Conservation (phyloP, 2,888 invertebrate species). For the Euzophera pinguis region DNA sequence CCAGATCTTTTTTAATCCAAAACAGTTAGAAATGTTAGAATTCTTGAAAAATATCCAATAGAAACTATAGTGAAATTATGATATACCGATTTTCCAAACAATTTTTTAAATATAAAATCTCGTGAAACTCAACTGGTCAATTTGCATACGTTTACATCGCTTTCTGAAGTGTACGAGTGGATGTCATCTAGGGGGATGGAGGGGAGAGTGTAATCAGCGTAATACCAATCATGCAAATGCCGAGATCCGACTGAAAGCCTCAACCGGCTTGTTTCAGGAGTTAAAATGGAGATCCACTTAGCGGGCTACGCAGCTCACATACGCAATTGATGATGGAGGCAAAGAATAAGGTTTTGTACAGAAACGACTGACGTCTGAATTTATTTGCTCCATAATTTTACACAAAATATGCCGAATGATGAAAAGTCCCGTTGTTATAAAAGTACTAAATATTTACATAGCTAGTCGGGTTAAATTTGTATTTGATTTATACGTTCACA, state of each 20-base stretch:
- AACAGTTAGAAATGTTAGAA: no score
- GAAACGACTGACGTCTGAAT: background rate
- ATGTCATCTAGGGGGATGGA: slow-evolving; percentile 28
- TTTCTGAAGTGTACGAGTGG: slow-evolving; percentile 43
- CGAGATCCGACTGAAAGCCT: slow-evolving; percentile 78
- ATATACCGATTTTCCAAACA: no score
- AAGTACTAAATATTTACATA: no score
- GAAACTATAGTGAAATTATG: no score
- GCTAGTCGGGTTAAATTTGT: no score
- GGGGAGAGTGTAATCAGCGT: slow-evolving; percentile 63
- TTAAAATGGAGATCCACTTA: slow-evolving; percentile 80
- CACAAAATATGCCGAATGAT: no score
- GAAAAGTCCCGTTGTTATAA: no score
- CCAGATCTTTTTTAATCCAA: no score
- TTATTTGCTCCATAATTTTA: no score
- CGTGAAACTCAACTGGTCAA: slow-evolving; percentile 49
- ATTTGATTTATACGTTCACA: no score
- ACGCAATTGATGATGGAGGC: slow-evolving; percentile 65
- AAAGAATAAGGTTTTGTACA: slow-evolving; percentile 35
- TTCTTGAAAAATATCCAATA: no score
- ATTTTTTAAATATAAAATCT: slow-evolving; percentile 13
- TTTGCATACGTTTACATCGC: slow-evolving; percentile 67
- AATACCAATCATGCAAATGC: slow-evolving; percentile 79
- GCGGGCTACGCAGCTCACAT: slow-evolving; percentile 74
- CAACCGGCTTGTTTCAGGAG: slow-evolving; percentile 79